These are phyloP conservation scores for Euura saliciscinereae DNA, from an alignment of 1,140 invertebrate genomes.

Conservation along the genomic window DNA sequence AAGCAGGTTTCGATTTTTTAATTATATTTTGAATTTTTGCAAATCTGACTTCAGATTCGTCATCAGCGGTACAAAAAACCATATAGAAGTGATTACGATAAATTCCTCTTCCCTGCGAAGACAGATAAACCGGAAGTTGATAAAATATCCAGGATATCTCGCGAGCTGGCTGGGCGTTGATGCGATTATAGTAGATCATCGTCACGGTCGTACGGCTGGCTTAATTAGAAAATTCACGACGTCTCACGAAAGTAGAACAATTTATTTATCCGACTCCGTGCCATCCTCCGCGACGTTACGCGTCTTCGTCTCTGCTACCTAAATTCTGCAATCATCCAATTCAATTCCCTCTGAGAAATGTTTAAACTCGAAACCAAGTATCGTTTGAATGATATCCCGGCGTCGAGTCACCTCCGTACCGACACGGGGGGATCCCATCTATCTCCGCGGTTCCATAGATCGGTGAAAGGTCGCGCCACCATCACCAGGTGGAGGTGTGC, in stretches of 20 bases:
- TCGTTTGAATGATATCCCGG: not conserved
- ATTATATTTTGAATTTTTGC: too few relatives aligned
- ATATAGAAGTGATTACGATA: too few relatives aligned
- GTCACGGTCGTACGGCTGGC: not conserved
- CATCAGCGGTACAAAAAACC: too few relatives aligned
- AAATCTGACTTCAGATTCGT: too few relatives aligned
- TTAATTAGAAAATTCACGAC: constrained; percentile 2
- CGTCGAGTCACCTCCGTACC: not conserved
- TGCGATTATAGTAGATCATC: not conserved
- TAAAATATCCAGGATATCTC: too few relatives aligned
- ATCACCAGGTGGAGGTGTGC: not conserved
- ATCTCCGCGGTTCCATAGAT: not conserved
- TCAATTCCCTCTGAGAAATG: too few relatives aligned
- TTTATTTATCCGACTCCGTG: not conserved
- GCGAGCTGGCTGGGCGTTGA: not conserved
- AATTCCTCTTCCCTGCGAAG: too few relatives aligned
- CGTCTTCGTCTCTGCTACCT: too few relatives aligned
- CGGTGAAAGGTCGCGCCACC: not conserved
- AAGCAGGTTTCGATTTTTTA: too few relatives aligned
- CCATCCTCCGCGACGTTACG: too few relatives aligned
- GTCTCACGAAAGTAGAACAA: constrained; percentile 1
- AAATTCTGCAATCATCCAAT: too few relatives aligned
- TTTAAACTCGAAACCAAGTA: not conserved
- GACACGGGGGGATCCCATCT: not conserved
- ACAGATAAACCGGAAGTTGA: too few relatives aligned